Percentiles rank a stretch among this genome's conserved stretches.
Evolutionary conservation across 2,113 vertebrate genomes (phyloP).

Genomic region (Tiliqua scincoides): DNA sequence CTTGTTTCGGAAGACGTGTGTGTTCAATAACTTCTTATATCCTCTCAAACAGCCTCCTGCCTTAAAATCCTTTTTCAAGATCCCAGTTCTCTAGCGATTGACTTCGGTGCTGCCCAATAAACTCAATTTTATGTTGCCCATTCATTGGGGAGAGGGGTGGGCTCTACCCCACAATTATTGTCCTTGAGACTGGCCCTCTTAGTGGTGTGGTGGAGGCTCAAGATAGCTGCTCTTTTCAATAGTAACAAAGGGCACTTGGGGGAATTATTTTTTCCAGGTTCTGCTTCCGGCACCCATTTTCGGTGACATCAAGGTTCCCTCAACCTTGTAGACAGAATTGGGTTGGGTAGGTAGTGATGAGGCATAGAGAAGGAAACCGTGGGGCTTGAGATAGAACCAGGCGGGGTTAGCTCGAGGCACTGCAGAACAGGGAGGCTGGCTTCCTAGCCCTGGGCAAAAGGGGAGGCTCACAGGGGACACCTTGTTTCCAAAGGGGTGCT

Average conservation of each 20-base stretch:
- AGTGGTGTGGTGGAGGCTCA: background rate
- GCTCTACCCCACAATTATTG: background rate
- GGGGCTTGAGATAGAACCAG: background rate
- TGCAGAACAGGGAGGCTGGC: background rate
- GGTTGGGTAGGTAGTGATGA: too few species aligned
- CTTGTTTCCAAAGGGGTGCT: background rate
- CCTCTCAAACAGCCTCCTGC: background rate
- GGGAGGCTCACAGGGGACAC: too few species aligned
- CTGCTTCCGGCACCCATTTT: background rate
- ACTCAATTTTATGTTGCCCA: background rate
- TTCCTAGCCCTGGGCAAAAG: background rate
- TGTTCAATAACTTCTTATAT: background rate
- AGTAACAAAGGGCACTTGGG: background rate
- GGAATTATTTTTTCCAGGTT: background rate
- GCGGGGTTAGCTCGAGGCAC: background rate
- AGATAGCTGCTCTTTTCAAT: background rate
- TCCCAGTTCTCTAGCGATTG: background rate
- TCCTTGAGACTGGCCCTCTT: background rate
- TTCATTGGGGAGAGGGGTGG: too few species aligned
- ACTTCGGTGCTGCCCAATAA: background rate
- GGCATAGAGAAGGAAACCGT: background rate
- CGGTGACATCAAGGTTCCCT: background rate
- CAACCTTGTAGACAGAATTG: background rate
- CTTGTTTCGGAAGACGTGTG: background rate
- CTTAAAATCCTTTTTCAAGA: background rate